phyloP scores from a whole-genome alignment of 2,888 invertebrate species.

The Drosophila setosimentum region DNA sequence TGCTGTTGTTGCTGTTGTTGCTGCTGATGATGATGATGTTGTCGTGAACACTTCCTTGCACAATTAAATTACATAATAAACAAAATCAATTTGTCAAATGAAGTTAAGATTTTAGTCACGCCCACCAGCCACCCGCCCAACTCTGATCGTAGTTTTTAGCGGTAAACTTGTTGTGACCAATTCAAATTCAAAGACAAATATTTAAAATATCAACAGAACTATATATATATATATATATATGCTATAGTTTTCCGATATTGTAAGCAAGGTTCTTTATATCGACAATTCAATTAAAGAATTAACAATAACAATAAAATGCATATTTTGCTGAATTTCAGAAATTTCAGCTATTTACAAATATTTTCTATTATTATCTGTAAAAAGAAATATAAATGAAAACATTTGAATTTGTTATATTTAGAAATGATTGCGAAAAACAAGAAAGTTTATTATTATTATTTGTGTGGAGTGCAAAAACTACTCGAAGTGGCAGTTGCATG shows the following conservation, averaged over 20 bases:
- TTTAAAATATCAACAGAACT: background rate
- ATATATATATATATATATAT: background rate
- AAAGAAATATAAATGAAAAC: background rate
- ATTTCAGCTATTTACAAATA: background rate
- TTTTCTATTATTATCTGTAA: background rate
- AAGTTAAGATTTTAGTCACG: conserved; percentile 25
- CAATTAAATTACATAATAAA: conserved; percentile 74
- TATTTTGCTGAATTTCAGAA: no score
- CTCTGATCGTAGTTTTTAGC: background rate
- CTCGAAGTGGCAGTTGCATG: background rate
- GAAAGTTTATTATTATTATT: background rate
- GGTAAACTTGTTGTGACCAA: background rate
- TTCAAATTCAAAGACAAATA: no score
- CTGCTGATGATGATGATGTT: conserved; percentile 18
- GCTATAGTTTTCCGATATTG: background rate
- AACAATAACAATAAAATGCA: no score
- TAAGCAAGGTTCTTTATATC: no score
- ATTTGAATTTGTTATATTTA: no score
- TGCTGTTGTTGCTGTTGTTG: background rate
- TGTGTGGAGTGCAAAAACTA: background rate
- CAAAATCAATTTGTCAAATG: conserved; percentile 73
- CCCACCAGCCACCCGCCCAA: background rate
- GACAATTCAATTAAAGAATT: no score
- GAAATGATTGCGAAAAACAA: background rate
- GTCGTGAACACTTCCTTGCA: conserved; percentile 53